Percentiles rank a stretch among this genome's conserved stretches.
phyloP scores from a whole-genome alignment of 2,113 vertebrate species.

The Indri indri region DNA sequence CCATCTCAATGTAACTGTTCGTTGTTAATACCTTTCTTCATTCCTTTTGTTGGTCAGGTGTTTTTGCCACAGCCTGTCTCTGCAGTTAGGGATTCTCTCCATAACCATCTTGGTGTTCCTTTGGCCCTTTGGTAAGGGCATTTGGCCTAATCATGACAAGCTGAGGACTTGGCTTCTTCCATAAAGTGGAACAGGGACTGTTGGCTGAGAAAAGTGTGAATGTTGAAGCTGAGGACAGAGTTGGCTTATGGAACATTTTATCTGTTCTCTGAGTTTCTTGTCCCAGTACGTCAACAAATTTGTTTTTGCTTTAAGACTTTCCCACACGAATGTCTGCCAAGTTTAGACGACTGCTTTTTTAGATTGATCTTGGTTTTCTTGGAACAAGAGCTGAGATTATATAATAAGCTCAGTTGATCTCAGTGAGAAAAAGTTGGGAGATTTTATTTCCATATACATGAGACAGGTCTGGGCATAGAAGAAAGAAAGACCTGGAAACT shows the following conservation, averaged over 20 bases:
- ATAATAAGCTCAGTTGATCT: conserved; percentile 80
- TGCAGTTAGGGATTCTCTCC: not conserved
- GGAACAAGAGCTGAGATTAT: conserved; percentile 83
- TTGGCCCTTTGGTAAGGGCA: not conserved
- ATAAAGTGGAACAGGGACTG: not conserved
- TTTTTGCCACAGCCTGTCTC: not conserved
- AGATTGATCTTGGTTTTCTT: conserved; percentile 84
- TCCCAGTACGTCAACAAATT: conserved; percentile 86
- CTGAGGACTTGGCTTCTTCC: conserved; percentile 39
- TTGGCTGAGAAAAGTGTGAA: conserved; percentile 53
- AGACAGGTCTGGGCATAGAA: conserved; percentile 56
- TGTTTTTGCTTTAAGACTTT: conserved; percentile 89
- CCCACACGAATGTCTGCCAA: conserved; percentile 86
- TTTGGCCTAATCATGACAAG: not conserved
- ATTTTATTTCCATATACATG: conserved; percentile 64
- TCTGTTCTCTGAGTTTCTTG: conserved; percentile 80
- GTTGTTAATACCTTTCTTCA: not conserved
- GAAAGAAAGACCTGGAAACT: conserved; percentile 34
- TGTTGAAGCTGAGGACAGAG: conserved; percentile 80
- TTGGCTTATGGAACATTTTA: conserved; percentile 78
- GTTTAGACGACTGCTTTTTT: conserved; percentile 84
- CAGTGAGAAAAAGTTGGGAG: conserved; percentile 73
- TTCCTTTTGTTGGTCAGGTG: not conserved
- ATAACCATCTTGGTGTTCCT: not conserved
- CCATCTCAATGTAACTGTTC: not conserved